These are phyloP conservation scores for Epinotia ramella DNA, from an alignment of 2,888 invertebrate genomes.

Conservation along the genomic window DNA sequence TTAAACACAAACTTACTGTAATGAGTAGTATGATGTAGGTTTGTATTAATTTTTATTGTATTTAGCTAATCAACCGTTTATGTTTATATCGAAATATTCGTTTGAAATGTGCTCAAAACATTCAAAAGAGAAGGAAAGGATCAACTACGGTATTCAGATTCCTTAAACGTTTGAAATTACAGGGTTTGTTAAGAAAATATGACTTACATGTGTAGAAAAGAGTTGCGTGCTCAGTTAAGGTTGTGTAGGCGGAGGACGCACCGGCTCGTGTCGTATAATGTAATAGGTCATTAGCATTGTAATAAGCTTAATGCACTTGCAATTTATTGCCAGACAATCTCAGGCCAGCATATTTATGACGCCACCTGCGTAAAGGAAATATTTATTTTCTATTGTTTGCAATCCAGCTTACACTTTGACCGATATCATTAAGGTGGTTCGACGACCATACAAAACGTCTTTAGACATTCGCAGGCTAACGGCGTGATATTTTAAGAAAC, in stretches of 20 bases:
- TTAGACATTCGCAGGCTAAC: too few species aligned
- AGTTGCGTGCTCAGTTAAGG: slow-evolving; percentile 35
- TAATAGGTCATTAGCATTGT: slow-evolving; percentile 58
- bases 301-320: slow-evolving; percentile 56
- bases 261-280: slow-evolving; percentile 26
- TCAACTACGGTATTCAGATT: background rate
- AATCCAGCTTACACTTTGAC: background rate
- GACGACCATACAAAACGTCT: too few species aligned
- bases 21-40: background rate
- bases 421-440: too few species aligned
- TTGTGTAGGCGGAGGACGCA: slow-evolving; percentile 52
- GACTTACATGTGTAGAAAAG: slow-evolving; percentile 17
- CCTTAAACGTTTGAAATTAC: background rate
- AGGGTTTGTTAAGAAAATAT: background rate
- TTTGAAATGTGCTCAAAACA: background rate
- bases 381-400: background rate
- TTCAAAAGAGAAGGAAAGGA: background rate
- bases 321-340: slow-evolving; percentile 52
- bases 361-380: slow-evolving; percentile 14
- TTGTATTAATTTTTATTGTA: background rate
- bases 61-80: background rate
- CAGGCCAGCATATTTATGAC: slow-evolving; percentile 5
- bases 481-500: too few species aligned
- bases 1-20: slow-evolving; percentile 2
- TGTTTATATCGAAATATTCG: background rate